phyloP scores from a whole-genome alignment of 2,888 invertebrate species.

The Zhuqinia jingwanae region DNA sequence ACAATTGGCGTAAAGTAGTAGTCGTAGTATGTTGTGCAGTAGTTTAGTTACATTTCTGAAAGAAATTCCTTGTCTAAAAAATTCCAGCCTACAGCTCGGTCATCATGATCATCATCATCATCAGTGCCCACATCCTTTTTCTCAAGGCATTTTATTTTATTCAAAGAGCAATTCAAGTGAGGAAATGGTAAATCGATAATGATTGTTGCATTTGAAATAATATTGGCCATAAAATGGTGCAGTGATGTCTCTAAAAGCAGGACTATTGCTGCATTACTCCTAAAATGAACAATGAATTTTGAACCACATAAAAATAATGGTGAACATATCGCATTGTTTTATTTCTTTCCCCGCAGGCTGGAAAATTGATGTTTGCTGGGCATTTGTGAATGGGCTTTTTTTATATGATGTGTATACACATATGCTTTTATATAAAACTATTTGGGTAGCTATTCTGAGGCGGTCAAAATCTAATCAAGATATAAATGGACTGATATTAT shows the following conservation, averaged over 20 bases:
- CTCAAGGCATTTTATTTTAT: constrained; percentile 39
- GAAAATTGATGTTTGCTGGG: background rate
- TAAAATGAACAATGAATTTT: background rate
- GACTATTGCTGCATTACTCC: background rate
- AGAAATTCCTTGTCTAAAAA: background rate
- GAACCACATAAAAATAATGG: background rate
- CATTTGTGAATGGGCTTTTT: background rate
- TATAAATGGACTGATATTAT: constrained; percentile 17
- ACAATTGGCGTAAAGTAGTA: constrained; percentile 25
- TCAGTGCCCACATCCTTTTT: constrained; percentile 41
- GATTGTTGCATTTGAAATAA: constrained; percentile 8
- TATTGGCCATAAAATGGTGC: constrained; percentile 1
- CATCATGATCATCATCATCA: background rate
- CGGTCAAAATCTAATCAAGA: background rate
- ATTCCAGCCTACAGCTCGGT: background rate
- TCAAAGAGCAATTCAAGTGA: constrained; percentile 7
- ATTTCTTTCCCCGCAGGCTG: no score
- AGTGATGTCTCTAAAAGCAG: constrained; percentile 9
- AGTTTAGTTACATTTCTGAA: background rate
- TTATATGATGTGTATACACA: no score
- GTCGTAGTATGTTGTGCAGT: background rate
- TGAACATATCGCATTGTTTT: background rate
- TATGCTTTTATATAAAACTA: background rate
- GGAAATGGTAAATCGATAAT: constrained; percentile 24
- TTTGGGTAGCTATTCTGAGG: constrained; percentile 2